These are phyloP conservation scores for Octodon degus DNA, from an alignment of 2,113 vertebrate genomes.

Conservation along the genomic window DNA sequence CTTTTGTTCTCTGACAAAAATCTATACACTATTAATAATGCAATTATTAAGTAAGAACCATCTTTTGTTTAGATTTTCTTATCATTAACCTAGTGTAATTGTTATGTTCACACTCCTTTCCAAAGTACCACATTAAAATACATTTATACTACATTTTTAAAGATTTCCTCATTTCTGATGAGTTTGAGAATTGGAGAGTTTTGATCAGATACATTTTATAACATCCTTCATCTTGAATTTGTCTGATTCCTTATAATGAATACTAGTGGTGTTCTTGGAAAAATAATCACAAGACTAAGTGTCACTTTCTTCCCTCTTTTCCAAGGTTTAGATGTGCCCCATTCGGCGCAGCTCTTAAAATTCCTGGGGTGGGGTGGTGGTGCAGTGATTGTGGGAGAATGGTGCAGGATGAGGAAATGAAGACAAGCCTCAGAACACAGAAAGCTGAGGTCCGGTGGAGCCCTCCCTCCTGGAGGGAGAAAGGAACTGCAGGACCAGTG, in stretches of 20 bases:
- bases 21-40: neutral
- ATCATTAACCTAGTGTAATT: neutral
- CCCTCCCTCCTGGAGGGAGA: too few species aligned
- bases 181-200: neutral
- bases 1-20: neutral
- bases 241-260: neutral
- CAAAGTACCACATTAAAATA: neutral
- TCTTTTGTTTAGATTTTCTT: neutral
- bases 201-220: neutral
- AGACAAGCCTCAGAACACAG: too few species aligned
- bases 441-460: too few species aligned
- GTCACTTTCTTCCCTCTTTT: neutral
- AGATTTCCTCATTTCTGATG: neutral
- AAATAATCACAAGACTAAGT: neutral
- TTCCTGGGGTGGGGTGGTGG: too few species aligned
- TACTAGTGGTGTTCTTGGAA: neutral
- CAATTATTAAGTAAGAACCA: neutral
- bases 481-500: too few species aligned
- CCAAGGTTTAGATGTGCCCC: neutral
- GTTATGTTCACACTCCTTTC: neutral
- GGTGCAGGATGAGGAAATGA: too few species aligned
- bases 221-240: neutral
- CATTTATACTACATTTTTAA: neutral
- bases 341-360: too few species aligned
- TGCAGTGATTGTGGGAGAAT: too few species aligned